Evolutionary conservation across 2,113 vertebrate species (phyloP), one percentile per base, ranked within the genome.

Genomic region (Damaliscus lunatus): DNA sequence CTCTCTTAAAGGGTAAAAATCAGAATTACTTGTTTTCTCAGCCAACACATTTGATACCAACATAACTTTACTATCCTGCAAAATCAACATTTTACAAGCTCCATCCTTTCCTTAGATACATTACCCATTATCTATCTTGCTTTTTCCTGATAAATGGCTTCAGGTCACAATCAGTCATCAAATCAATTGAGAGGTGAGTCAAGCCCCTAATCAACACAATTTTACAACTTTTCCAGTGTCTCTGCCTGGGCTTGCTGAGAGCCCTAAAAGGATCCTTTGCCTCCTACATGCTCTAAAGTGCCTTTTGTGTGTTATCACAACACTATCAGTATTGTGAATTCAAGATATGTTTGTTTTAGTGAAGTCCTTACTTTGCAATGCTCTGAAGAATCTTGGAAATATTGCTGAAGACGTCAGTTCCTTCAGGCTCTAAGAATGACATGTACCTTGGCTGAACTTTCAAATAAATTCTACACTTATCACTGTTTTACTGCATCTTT

Each of bases 401-500:
- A 81, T 82, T 94, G 59, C 40, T 80, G 85, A 98, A 95, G 82
- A 89, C 23, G 83, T 90, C 5, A 67, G 46, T 81, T 95, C 36
- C 60, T 96, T 96, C 10, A 23, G 94, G 27, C 91, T 97, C 71
- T 97, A 67, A 87, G 80, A 97, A 93, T 96, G 97, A 98, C 97
- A 96, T 97, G 98, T 33, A 98, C 96, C 97, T 98, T 98, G 98
- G 97, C 97, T 98, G 98, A 98, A 98, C 98, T 97, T 98, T 93
- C 71, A 96, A 97, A 98, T 91, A 90, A 89, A 96, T 92, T 95
- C 80, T 93, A 67, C 62, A 2, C 94, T 97, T 96, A 97, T 97
- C 98, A 93, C 74, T 81, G 40, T 84, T 98, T 97, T 91, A 98
- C 78, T 96, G 89, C 86, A 93, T 96, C 55, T 52, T 95, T 93